Evolutionary conservation across 2,888 invertebrate species (phyloP).

Genomic region (Rhingia campestris): DNA sequence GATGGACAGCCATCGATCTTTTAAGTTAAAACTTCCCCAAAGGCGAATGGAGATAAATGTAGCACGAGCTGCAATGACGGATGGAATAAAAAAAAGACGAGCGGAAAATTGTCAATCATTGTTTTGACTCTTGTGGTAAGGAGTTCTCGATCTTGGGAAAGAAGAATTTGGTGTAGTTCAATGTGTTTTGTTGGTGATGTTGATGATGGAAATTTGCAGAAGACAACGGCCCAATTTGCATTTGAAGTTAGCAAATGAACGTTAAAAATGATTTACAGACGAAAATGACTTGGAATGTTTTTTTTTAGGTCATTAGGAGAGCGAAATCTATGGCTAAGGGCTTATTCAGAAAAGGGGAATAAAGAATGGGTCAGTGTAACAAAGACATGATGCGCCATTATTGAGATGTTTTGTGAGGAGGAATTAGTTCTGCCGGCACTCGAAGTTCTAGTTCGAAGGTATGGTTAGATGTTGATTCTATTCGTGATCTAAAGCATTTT

Average conservation of each 20-base stretch:
- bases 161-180: neutral
- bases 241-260: neutral
- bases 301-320: neutral
- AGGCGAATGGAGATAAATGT: slow-evolving; percentile 12
- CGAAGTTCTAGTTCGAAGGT: too few relatives aligned
- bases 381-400: too few relatives aligned
- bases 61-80: neutral
- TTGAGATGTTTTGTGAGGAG: too few relatives aligned
- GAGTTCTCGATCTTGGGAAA: neutral
- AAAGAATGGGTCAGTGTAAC: too few relatives aligned
- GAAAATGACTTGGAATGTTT: neutral
- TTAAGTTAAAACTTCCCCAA: neutral
- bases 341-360: too few relatives aligned
- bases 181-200: neutral
- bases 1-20: slow-evolving; percentile 34
- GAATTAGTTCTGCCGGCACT: too few relatives aligned
- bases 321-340: neutral
- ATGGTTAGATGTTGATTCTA: too few relatives aligned
- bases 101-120: slow-evolving; percentile 47
- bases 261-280: neutral
- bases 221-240: slow-evolving; percentile 23
- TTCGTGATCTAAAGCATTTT: too few relatives aligned
- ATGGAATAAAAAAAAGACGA: neutral
- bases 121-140: slow-evolving; percentile 13
- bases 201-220: slow-evolving; percentile 13